Conservation (phyloP, 1,140 invertebrate species). For the Drosophila chauvacae region DNA sequence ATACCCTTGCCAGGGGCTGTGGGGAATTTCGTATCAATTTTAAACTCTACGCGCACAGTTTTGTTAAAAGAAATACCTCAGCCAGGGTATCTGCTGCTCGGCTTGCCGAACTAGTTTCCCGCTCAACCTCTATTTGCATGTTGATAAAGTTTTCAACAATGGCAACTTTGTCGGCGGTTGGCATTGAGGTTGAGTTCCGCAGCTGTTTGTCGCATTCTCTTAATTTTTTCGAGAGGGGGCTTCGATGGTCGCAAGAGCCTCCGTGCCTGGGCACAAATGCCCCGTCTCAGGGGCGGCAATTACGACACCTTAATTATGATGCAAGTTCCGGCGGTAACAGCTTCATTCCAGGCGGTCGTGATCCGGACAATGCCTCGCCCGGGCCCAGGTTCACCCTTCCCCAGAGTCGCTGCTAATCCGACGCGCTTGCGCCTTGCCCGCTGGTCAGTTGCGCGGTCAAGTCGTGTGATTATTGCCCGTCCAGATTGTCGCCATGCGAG, state of each 20-base stretch:
- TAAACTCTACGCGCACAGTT: neutral
- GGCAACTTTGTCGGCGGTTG: slow-evolving; percentile 49
- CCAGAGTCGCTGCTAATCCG: slow-evolving; percentile 38
- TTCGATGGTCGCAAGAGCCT: slow-evolving; percentile 5
- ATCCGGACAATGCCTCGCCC: slow-evolving; percentile 40
- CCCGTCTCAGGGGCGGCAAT: slow-evolving; percentile 66
- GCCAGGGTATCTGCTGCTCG: neutral
- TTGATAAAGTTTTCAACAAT: slow-evolving; percentile 42
- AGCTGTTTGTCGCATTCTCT: slow-evolving; percentile 11
- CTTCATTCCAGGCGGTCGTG: slow-evolving; percentile 78
- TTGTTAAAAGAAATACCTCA: neutral
- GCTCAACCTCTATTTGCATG: slow-evolving; percentile 32
- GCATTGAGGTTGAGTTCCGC: slow-evolving; percentile 45
- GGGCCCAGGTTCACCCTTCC: neutral
- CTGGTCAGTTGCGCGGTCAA: slow-evolving; percentile 73
- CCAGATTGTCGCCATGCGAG: slow-evolving; percentile 11
- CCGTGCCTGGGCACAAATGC: slow-evolving; percentile 70
- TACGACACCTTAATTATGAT: slow-evolving; percentile 59
- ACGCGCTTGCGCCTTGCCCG: slow-evolving; percentile 57
- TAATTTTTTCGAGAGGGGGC: neutral
- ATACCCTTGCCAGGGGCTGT: neutral
- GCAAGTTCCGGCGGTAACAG: slow-evolving; percentile 57
- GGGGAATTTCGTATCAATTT: neutral
- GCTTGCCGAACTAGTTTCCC: neutral
- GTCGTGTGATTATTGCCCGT: slow-evolving; percentile 29